These are phyloP conservation scores for Omphaloscelis lunosa DNA, from an alignment of 2,888 invertebrate genomes.

Conservation along the genomic window DNA sequence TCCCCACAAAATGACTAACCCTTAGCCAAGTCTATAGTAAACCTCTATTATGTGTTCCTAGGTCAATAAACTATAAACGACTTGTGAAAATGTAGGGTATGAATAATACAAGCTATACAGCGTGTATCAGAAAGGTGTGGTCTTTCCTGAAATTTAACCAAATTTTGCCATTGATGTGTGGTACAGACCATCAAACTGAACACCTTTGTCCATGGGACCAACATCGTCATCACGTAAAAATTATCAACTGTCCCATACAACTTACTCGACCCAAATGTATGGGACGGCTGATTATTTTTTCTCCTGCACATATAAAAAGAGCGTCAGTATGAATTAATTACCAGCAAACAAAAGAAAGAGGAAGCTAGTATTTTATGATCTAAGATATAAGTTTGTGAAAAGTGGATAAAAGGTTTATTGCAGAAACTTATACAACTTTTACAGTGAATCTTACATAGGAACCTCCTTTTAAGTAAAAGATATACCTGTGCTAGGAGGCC, in stretches of 20 bases:
- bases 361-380: neutral
- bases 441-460: no score
- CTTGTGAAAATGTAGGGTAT: slow-evolving; percentile 27
- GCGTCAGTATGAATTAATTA: neutral
- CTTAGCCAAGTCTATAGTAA: slow-evolving; percentile 3
- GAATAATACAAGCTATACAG: slow-evolving; percentile 6
- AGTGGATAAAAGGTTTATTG: no score
- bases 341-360: neutral
- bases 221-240: neutral
- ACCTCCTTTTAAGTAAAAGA: no score
- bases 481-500: no score
- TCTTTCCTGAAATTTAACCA: neutral
- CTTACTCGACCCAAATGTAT: no score
- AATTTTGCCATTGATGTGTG: neutral
- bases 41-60: slow-evolving; percentile 25
- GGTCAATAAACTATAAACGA: slow-evolving; percentile 48
- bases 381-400: neutral
- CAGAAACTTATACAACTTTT: no score
- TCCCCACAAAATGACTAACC: slow-evolving; percentile 1
- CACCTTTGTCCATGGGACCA: neutral
- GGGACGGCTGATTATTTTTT: no score
- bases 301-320: neutral
- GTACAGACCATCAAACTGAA: neutral
- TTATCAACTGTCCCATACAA: neutral
- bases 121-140: neutral